Base-by-base conservation (phyloP, 2,888 invertebrate species). In the Callyntrura guangdongensis region DNA sequence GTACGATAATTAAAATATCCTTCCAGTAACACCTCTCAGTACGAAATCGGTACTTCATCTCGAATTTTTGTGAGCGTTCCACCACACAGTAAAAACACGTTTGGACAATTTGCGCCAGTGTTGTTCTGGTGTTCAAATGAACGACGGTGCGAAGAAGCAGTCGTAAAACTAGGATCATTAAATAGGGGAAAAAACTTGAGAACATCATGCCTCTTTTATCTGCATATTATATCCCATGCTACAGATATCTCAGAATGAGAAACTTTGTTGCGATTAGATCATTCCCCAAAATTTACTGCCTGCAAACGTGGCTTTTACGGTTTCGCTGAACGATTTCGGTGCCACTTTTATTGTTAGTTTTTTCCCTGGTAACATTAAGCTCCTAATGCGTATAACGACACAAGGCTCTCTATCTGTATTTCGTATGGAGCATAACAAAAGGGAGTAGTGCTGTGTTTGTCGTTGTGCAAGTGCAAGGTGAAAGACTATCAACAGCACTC, bases 221-320 rank as follows among this genome's bases (percentile, higher is more conserved):
- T 27, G 27, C 74, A 74, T 74, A 74, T 14, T 12, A 74, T 9
- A 49, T 49, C 47, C 47, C 22, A 20, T 74, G 20, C 49, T 45
- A 9, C 36, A 61, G 17, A 77, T 49, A 53, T n/a, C 72, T 36
- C 20, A 17, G 22, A 74, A 74, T 74, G 20, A 45, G 47, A 11
- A 36, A 77, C 53, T 77, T 79, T 56, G 53, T 77, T 53, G 56
- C 79, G 82, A 84, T 53, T 84, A 84, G 67, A 67, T 84, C 84
- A 84, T 67, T 84, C 49, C 49, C 27, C 11, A 8, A 49, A 84
- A 84, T 84, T 84, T 84, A 69, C 49, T 53, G 17, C 67, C 53
- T 84, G 84, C 25, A 83, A 84, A 84, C 69, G 84, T 84, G 84
- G 84, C 67, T 84, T 67, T 53, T 84, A 84, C 69, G 45, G 69